phyloP scores from a whole-genome alignment of 2,888 invertebrate genomes.

The Chelonus formosanus region DNA sequence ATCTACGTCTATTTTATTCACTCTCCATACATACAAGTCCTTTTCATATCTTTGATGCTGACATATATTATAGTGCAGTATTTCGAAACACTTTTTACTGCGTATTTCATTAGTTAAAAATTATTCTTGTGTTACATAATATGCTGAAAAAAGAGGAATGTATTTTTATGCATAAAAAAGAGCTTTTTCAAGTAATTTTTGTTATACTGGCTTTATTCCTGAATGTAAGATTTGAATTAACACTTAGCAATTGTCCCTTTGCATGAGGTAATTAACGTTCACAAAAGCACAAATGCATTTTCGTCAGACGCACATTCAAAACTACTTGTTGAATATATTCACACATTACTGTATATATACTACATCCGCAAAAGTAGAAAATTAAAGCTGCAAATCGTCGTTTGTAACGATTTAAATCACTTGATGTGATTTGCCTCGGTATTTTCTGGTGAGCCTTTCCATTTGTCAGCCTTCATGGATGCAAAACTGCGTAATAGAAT shows the following conservation, averaged over 20 bases:
- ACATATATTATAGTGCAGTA: background rate
- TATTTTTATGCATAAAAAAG: too few relatives aligned
- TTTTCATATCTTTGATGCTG: constrained; percentile 12
- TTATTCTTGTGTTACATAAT: background rate
- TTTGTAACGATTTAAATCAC: too few relatives aligned
- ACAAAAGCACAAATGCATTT: background rate
- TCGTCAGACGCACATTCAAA: background rate
- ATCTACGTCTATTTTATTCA: too few relatives aligned
- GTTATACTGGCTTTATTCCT: background rate
- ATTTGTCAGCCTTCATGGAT: too few relatives aligned
- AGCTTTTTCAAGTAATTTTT: background rate
- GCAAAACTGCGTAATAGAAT: background rate
- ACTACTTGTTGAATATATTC: background rate
- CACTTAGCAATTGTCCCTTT: constrained; percentile 1
- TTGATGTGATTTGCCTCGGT: too few relatives aligned
- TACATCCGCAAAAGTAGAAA: background rate
- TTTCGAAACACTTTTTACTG: constrained; percentile 15
- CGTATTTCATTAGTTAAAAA: constrained; percentile 5
- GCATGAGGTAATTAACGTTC: constrained; percentile 1
- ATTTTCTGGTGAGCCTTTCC: too few relatives aligned
- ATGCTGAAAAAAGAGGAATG: background rate
- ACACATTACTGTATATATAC: background rate
- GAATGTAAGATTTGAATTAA: background rate
- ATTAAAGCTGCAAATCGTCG: background rate
- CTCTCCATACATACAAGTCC: background rate